These are phyloP conservation scores for Yasuhikotakia modesta DNA, from an alignment of 2,797 vertebrate species.

Conservation along the genomic window DNA sequence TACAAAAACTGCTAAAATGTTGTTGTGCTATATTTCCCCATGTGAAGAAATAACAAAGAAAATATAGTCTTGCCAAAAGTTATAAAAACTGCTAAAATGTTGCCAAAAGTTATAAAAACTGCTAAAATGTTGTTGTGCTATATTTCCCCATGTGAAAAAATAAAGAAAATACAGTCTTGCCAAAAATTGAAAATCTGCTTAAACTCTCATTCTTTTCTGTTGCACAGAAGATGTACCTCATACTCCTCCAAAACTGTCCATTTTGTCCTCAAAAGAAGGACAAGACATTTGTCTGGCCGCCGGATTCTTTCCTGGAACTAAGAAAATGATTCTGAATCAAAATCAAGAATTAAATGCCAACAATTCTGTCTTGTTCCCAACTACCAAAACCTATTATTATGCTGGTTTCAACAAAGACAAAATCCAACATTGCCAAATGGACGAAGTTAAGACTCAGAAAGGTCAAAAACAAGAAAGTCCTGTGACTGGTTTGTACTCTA, in stretches of 20 bases:
- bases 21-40: background rate
- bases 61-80: background rate
- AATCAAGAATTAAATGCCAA: accelerated
- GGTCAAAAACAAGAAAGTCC: accelerated
- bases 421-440: slow-evolving; percentile 52
- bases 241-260: background rate
- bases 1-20: too few relatives aligned
- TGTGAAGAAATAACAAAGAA: too few relatives aligned
- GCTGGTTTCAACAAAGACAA: slow-evolving; percentile 10
- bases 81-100: background rate
- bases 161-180: background rate
- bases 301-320: slow-evolving; percentile 11
- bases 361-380: background rate
- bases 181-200: background rate
- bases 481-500: slow-evolving; percentile 12
- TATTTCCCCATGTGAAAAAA: background rate
- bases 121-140: background rate
- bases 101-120: too few relatives aligned
- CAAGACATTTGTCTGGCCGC: slow-evolving; percentile 65
- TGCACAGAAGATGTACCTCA: background rate
- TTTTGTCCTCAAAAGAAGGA: background rate
- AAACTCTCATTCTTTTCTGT: background rate
- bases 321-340: background rate
- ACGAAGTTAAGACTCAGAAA: accelerated
- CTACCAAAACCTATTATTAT: slow-evolving; percentile 40